phyloP scores from a whole-genome alignment of 2,113 vertebrate species.

The Channa argus region DNA sequence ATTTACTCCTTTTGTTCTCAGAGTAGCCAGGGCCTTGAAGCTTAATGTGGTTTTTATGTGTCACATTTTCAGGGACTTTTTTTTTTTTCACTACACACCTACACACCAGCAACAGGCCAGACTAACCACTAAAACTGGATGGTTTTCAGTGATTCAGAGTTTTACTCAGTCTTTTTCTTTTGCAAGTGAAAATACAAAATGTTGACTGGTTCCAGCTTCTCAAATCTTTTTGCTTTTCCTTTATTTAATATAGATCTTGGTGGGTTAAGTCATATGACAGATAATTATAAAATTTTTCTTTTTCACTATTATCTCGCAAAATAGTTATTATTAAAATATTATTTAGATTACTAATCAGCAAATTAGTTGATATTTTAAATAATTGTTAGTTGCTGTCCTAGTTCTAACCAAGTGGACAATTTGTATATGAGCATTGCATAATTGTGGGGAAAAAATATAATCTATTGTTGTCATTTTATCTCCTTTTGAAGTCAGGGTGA shows the following conservation, averaged over 20 bases:
- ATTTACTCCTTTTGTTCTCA: constrained; percentile 63
- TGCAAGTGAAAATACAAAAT: not conserved
- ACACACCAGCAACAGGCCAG: not conserved
- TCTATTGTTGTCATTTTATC: too few species aligned
- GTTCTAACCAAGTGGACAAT: too few species aligned
- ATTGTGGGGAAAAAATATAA: too few species aligned
- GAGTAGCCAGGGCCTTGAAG: constrained; percentile 42
- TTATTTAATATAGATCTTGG: not conserved
- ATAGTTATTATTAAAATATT: too few species aligned
- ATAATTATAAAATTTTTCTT: too few species aligned
- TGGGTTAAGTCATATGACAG: not conserved
- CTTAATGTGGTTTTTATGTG: constrained; percentile 50
- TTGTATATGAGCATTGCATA: too few species aligned
- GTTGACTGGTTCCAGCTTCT: not conserved
- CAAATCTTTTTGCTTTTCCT: not conserved
- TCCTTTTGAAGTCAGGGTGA: too few species aligned
- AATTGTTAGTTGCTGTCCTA: too few species aligned
- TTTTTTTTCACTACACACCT: constrained; percentile 5
- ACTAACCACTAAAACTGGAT: not conserved
- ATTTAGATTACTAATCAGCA: too few species aligned
- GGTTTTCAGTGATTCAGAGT: not conserved
- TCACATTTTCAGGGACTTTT: constrained; percentile 42
- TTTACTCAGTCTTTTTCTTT: not conserved
- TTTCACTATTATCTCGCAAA: too few species aligned
- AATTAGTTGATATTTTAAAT: too few species aligned